Percentiles rank a stretch among this genome's conserved stretches.
phyloP scores from a whole-genome alignment of 2,797 vertebrate genomes.

The Sphenopsis melanotis region DNA sequence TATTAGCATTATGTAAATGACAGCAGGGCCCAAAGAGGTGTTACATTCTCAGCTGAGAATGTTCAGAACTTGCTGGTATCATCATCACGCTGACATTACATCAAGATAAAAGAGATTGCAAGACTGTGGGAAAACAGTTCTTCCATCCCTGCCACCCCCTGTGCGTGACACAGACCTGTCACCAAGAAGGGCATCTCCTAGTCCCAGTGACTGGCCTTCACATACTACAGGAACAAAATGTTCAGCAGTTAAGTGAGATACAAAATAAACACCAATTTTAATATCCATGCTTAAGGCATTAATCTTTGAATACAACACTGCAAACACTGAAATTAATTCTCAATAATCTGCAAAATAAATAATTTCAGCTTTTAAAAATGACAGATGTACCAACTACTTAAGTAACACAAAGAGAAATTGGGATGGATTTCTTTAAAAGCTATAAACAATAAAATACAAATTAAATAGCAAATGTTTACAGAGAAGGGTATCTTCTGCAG shows the following conservation, averaged over 20 bases:
- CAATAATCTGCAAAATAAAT: background rate
- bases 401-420: background rate
- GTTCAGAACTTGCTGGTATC: background rate
- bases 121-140: background rate
- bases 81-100: accelerated
- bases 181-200: background rate
- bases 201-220: background rate
- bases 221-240: background rate
- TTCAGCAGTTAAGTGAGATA: background rate
- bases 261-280: background rate
- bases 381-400: background rate
- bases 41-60: background rate
- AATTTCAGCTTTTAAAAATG: background rate
- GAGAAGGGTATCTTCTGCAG: background rate
- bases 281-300: background rate
- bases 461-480: background rate
- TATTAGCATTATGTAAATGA: background rate
- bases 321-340: background rate
- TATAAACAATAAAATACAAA: background rate
- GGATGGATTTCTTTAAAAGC: background rate
- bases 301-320: background rate
- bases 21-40: background rate
- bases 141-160: background rate
- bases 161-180: background rate
- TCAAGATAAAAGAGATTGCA: background rate